Evolutionary conservation across 2,888 invertebrate species (phyloP).

Genomic region (Nomada hirtipes): DNA sequence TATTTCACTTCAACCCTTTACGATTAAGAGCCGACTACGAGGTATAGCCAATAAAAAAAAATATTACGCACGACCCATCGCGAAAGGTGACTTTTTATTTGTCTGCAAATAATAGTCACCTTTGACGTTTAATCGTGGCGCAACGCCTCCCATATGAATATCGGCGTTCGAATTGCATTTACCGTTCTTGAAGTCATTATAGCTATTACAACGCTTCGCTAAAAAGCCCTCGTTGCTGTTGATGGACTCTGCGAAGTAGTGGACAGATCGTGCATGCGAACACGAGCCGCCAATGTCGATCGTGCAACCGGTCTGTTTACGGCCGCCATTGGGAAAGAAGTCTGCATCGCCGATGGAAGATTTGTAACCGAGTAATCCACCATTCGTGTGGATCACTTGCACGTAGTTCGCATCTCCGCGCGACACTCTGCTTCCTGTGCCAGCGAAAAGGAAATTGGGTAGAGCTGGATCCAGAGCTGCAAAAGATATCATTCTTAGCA

Average conservation of each 20-base stretch:
- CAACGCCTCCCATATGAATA: conserved; percentile 66
- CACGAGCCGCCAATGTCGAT: conserved; percentile 72
- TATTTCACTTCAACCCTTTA: too few relatives aligned
- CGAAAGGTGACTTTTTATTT: conserved; percentile 66
- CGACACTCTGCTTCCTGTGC: conserved; percentile 75
- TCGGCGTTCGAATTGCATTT: conserved; percentile 36
- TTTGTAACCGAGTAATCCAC: conserved; percentile 78
- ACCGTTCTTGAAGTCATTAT: conserved; percentile 29
- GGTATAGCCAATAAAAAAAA: too few relatives aligned
- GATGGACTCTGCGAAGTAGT: conserved; percentile 80
- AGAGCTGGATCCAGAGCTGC: conserved; percentile 83
- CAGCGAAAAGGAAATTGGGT: conserved; percentile 76
- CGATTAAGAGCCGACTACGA: too few relatives aligned
- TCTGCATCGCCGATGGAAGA: conserved; percentile 81
- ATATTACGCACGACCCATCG: conserved; percentile 56
- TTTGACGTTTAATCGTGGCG: background rate
- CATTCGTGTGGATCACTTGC: conserved; percentile 83
- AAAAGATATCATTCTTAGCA: background rate
- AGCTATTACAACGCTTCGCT: conserved; percentile 57
- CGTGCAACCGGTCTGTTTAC: conserved; percentile 76
- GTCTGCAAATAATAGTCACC: conserved; percentile 75
- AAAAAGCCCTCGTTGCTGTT: conserved; percentile 62
- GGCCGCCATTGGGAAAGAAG: conserved; percentile 83
- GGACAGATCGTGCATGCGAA: conserved; percentile 76
- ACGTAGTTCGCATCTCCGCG: conserved; percentile 80